Percentiles rank a stretch among this genome's conserved stretches.
phyloP scores from a whole-genome alignment of 2,888 invertebrate genomes.

The Alentia gelatinosa region DNA sequence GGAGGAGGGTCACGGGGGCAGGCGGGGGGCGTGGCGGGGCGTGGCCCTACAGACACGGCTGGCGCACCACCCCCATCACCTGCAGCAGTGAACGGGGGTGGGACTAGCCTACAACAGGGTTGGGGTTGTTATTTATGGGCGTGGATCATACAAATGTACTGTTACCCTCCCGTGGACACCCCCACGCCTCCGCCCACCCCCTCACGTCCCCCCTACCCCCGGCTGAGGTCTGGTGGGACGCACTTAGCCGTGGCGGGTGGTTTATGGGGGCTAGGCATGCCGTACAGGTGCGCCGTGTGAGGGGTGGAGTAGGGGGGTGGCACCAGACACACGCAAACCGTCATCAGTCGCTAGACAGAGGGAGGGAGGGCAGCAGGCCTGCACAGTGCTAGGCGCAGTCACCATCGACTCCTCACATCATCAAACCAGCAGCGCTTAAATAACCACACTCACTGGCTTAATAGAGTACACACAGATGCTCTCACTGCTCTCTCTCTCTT shows the following conservation, averaged over 20 bases:
- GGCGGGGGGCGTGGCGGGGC: background rate
- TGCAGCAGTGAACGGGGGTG: background rate
- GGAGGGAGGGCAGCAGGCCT: background rate
- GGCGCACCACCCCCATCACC: background rate
- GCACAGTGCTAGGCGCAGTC: too few relatives aligned
- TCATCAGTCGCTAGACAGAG: background rate
- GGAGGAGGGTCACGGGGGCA: too few relatives aligned
- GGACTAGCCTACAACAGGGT: too few relatives aligned
- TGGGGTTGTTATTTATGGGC: constrained; percentile 13
- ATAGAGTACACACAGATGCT: too few relatives aligned
- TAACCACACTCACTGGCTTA: too few relatives aligned
- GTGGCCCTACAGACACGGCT: background rate
- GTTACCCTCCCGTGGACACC: background rate
- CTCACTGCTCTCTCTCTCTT: too few relatives aligned
- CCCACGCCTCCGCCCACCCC: background rate
- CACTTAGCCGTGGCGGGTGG: background rate
- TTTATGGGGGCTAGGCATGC: constrained; percentile 29
- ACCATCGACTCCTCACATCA: too few relatives aligned
- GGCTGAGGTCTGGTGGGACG: background rate
- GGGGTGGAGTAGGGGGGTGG: background rate
- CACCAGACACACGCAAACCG: background rate
- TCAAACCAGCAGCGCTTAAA: too few relatives aligned
- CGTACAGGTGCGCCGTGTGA: constrained; percentile 3
- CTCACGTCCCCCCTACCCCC: background rate
- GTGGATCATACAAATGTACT: constrained; percentile 43